Base-by-base conservation (phyloP, 1,140 invertebrate genomes). In the Paralvinella palmiformis region DNA sequence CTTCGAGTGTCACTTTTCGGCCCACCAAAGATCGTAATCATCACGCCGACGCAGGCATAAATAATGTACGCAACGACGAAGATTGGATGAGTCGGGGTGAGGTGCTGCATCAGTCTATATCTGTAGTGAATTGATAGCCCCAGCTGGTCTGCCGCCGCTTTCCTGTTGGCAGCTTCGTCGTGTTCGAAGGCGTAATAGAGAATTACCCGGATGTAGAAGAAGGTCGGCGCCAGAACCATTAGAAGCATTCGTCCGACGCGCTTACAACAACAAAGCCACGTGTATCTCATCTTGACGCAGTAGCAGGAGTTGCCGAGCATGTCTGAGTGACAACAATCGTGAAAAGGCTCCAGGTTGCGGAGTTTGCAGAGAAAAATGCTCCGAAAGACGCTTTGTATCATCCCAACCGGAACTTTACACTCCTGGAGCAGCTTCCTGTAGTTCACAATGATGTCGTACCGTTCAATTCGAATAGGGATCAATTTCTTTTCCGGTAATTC, bases 11-110 rank as follows among this genome's bases (percentile, higher is more conserved):
- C 35, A 24, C 48, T 62, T 4, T 62, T 35, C 13, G 27, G n/a
- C 41, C 44, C 44, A 27, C 37, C 27, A 17, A 62, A 48, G 36
- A 32, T 24, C 13, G 48, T 73, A 33, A 79, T 65, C 15, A 74
- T 56, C 1, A 73, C 3, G 27, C 71, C 74, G 5, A 67, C 63
- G 2, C 74, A 52, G 52, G 75, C 66, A 62, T 76, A 77, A 41
- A 77, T 67, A 20, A 69, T 53, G 65, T 76, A 79, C 0, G 71
- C 66, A 22, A 68, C 65, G n/a, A 77, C 69, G 63, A 77, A 79
- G 10, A 77, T 45, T 3, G 70, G 69, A 60, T 76, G 74, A 5
- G 69, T 72, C 10, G 77, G 77, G 0, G 73, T 68, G 13, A 76
- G 68, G 62, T 74, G 74, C 63, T 76, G 77, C 48, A 52, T 22